Evolutionary conservation across 2,797 vertebrate species (phyloP).

Genomic region (Protosalanx chinensis): DNA sequence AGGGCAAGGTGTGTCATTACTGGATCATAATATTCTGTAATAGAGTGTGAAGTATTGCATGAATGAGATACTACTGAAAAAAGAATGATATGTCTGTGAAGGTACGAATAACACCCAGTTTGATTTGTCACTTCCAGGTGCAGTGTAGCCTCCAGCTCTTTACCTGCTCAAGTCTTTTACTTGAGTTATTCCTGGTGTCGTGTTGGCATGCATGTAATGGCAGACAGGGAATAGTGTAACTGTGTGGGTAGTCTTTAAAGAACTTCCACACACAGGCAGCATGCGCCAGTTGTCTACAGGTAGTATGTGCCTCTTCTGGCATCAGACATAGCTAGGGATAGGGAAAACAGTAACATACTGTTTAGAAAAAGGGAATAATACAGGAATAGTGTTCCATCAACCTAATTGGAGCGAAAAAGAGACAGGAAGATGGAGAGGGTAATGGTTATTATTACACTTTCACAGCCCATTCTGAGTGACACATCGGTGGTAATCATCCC

Average conservation of each 20-base stretch:
- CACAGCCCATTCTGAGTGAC: neutral
- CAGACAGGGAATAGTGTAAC: neutral
- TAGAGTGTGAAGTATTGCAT: neutral
- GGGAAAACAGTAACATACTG: neutral
- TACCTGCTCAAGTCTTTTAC: neutral
- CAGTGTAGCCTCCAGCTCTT: neutral
- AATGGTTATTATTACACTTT: neutral
- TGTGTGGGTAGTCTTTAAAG: too few relatives aligned
- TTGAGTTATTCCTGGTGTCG: neutral
- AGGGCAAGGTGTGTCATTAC: neutral
- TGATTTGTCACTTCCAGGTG: neutral
- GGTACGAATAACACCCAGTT: too few relatives aligned
- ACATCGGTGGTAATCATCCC: neutral
- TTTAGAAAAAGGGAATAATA: neutral
- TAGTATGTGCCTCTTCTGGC: neutral
- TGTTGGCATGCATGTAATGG: neutral
- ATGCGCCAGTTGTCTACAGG: neutral
- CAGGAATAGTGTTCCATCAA: neutral
- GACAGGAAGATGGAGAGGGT: neutral
- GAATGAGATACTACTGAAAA: neutral
- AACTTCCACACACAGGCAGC: neutral
- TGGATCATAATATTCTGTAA: neutral
- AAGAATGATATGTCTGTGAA: neutral
- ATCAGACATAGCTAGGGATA: neutral
- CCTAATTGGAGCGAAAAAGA: neutral